A percentile compares a stretch with the other conserved stretches of the same genome.
Evolutionary conservation across 2,113 vertebrate species (phyloP).

Genomic region (Symphodus melops): DNA sequence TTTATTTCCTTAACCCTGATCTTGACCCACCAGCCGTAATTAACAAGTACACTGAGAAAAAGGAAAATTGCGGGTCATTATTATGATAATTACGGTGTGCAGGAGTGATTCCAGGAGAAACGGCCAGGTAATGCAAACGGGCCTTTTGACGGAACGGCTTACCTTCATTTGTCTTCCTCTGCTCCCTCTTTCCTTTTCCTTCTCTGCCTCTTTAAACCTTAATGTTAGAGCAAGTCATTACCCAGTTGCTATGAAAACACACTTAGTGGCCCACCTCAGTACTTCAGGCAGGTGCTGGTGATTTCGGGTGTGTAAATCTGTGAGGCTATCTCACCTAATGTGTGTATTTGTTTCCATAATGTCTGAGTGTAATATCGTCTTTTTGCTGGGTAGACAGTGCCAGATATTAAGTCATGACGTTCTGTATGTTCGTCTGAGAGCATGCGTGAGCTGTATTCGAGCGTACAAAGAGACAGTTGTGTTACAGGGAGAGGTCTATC

Average conservation of each 20-base stretch:
- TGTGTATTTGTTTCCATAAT: conserved; percentile 51
- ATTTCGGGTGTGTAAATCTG: conserved; percentile 34
- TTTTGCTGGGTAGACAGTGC: conserved; percentile 52
- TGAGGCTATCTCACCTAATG: conserved; percentile 38
- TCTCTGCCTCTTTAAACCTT: conserved; percentile 49
- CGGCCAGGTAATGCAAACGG: conserved; percentile 71
- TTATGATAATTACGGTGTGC: conserved; percentile 77
- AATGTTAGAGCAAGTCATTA: conserved; percentile 68
- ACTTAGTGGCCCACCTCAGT: conserved; percentile 61
- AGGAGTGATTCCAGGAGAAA: conserved; percentile 69
- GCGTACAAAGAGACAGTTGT: conserved; percentile 72
- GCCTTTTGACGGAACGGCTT: conserved; percentile 57
- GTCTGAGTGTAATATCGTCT: conserved; percentile 54
- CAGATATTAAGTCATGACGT: conserved; percentile 63
- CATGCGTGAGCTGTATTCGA: conserved; percentile 21
- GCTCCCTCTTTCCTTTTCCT: conserved; percentile 46
- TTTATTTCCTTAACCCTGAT: conserved; percentile 80
- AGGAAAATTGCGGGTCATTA: conserved; percentile 81
- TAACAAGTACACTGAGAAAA: conserved; percentile 80
- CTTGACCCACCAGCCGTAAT: conserved; percentile 72
- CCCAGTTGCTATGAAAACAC: conserved; percentile 74
- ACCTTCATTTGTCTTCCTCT: conserved; percentile 71
- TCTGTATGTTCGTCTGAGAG: conserved; percentile 40
- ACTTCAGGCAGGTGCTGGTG: conserved; percentile 61
- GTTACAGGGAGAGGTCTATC: conserved; percentile 53